Evolutionary conservation across 2,797 vertebrate species (phyloP), one percentile per base, ranked within the genome.

Genomic region (Hozukius guyotensis): DNA sequence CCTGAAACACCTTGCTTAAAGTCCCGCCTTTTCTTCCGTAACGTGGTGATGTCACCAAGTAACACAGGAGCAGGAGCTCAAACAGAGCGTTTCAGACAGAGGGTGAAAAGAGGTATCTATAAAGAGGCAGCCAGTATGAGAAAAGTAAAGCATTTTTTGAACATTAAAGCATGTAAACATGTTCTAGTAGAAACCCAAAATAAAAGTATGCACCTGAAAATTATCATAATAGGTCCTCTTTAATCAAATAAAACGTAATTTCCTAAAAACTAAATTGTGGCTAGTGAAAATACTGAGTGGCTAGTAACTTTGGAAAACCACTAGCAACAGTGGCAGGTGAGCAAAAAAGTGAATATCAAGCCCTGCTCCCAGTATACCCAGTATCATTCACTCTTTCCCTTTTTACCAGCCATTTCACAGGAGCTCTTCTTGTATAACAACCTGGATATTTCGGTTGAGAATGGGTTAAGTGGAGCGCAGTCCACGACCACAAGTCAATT

Each of bases 401-500:
- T 59, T 74, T 65, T 31, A 69, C 20, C 20, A 76, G 32, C 20
- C 36, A 34, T 70, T 73, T 83, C 27, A 81, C 73, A 70, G n/a
- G 61, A 77, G 36, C n/a, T 77, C 7, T n/a, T 52, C 61, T 80
- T 68, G 27, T 61, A 34, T 75, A 68, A 77, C 25, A 52, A 60
- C 52, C 63, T 77, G 49, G 31, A 57, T 59, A 77, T 80, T 77
- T 75, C 2, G 12, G 22, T 11, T 27, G 8, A 14, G 22, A 83
- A 77, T 73, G 75, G 53, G 71, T 82, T 65, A 75, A 78, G 27
- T 24, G 49, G 62, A 83, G 66, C 29, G 46, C 55, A 61, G 36
- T 75, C 57, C 20, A 4, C 3, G 1, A 78, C 56, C 9, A 77
- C 77, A 76, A 75, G 69, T 83, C 77, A 85, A 27, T 57, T 53